Percentiles rank a stretch among this genome's conserved stretches.
phyloP scores from a whole-genome alignment of 2,113 vertebrate genomes.

The Tupaia chinensis region DNA sequence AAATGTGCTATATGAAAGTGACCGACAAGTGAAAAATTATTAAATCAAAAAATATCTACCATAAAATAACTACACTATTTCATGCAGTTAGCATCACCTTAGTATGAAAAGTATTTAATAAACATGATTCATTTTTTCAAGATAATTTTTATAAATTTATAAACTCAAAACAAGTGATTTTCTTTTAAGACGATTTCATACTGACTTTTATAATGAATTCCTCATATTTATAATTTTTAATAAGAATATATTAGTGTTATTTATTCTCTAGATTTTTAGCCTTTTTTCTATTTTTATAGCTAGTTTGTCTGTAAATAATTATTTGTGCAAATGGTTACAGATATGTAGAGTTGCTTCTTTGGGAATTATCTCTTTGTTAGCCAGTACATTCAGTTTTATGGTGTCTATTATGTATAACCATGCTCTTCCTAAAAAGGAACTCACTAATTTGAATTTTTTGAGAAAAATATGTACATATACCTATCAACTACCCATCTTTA shows the following conservation, averaged over 20 bases:
- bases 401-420: neutral
- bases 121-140: neutral
- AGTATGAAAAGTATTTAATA: neutral
- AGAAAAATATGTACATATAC: neutral
- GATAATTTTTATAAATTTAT: neutral
- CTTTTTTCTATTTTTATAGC: neutral
- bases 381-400: neutral
- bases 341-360: conserved; percentile 28
- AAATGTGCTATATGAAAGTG: neutral
- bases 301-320: conserved; percentile 1
- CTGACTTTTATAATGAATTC: conserved; percentile 3
- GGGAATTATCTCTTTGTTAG: neutral
- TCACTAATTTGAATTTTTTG: conserved; percentile 42
- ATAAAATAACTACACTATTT: neutral
- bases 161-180: neutral
- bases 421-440: neutral
- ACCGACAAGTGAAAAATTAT: neutral
- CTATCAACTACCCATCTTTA: neutral
- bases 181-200: neutral
- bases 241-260: conserved; percentile 6
- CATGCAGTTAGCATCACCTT: neutral
- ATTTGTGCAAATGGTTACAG: neutral
- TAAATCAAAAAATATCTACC: neutral
- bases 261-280: conserved; percentile 1
- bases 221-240: conserved; percentile 14